Percentiles rank a stretch among this genome's conserved stretches.
Evolutionary conservation across 2,797 vertebrate species (phyloP).

Genomic region (Eurystomus glaucurus): DNA sequence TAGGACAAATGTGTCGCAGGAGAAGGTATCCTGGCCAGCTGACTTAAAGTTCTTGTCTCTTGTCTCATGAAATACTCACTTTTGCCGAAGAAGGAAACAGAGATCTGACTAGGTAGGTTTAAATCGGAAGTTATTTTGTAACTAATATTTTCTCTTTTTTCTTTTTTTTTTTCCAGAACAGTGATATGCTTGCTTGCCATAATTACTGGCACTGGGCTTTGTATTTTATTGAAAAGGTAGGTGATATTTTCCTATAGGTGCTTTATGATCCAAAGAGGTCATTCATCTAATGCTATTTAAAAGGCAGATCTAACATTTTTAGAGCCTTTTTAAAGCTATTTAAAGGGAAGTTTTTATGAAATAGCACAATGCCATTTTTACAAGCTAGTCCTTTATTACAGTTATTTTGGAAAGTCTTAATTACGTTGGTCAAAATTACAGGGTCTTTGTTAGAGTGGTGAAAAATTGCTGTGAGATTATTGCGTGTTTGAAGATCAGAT

Average conservation of each 20-base stretch:
- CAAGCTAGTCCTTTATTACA: background rate
- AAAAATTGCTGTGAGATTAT: background rate
- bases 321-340: background rate
- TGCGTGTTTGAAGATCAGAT: background rate
- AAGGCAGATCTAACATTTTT: background rate
- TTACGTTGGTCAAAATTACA: background rate
- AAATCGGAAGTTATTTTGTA: background rate
- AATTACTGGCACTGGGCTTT: constrained; percentile 99
- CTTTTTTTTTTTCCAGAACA: constrained; percentile 79
- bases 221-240: constrained; percentile 94
- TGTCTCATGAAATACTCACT: background rate
- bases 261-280: background rate
- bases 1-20: background rate
- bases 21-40: background rate
- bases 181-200: constrained; percentile 92
- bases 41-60: background rate
- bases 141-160: background rate
- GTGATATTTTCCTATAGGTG: background rate
- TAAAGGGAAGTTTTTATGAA: background rate
- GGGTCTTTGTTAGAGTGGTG: background rate
- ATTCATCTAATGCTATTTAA: background rate
- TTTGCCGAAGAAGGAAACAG: background rate
- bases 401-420: background rate
- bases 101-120: background rate
- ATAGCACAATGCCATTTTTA: background rate